Conservation (phyloP, 1,140 invertebrate genomes). For the Plodia interpunctella region DNA sequence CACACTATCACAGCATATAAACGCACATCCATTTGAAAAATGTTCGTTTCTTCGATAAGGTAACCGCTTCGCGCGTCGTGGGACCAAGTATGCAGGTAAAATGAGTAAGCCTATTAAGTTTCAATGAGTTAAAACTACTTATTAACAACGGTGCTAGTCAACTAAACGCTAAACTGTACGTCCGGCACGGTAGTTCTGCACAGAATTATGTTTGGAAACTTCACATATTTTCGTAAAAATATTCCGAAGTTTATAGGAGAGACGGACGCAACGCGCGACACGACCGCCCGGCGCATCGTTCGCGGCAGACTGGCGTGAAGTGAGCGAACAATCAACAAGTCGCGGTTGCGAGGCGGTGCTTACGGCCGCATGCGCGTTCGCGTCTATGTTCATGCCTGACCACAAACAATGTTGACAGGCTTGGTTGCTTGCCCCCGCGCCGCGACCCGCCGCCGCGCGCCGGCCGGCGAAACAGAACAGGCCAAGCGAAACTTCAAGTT, state of each 20-base stretch:
- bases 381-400: conserved; percentile 61
- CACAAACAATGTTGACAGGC: conserved; percentile 44
- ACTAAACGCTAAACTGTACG: conserved; percentile 42
- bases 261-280: conserved; percentile 46
- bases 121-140: conserved; percentile 68
- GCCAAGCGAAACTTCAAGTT: conserved; percentile 17
- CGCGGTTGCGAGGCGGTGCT: conserved; percentile 53
- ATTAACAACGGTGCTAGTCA: conserved; percentile 37
- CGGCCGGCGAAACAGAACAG: conserved; percentile 23
- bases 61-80: conserved; percentile 69
- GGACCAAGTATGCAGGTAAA: conserved; percentile 73
- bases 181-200: conserved; percentile 47
- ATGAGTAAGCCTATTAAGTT: conserved; percentile 72
- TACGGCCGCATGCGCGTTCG: conserved; percentile 60
- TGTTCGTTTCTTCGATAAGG: conserved; percentile 74
- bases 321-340: conserved; percentile 75
- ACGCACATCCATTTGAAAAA: conserved; percentile 76
- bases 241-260: conserved; percentile 64
- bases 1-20: conserved; percentile 70
- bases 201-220: conserved; percentile 58
- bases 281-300: conserved; percentile 67
- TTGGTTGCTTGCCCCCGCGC: conserved; percentile 16
- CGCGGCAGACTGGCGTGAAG: conserved; percentile 68
- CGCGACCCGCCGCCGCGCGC: conserved; percentile 15
- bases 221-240: conserved; percentile 72